Percentiles rank a stretch among this genome's conserved stretches.
Evolutionary conservation across 2,888 invertebrate genomes (phyloP).

Genomic region (Sipha maydis): DNA sequence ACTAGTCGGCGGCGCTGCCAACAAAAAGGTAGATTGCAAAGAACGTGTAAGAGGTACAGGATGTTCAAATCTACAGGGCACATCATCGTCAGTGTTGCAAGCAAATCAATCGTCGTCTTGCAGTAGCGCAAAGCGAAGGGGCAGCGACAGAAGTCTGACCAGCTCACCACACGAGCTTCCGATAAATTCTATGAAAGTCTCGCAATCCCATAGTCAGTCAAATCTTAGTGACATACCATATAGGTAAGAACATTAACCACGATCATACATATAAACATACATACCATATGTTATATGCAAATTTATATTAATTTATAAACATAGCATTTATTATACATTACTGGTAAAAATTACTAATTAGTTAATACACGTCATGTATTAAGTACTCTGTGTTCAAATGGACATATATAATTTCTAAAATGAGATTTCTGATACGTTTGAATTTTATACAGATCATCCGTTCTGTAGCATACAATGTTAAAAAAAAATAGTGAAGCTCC

Average conservation of each 20-base stretch:
- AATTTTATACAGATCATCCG: not conserved
- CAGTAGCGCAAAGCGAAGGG: slow-evolving; percentile 72
- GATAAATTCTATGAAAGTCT: slow-evolving; percentile 79
- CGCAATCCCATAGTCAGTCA: slow-evolving; percentile 90
- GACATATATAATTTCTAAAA: not conserved
- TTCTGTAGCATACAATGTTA: too few relatives aligned
- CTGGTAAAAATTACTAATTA: not conserved
- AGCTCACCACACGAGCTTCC: slow-evolving; percentile 87
- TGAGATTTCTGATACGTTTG: not conserved
- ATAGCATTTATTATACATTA: not conserved
- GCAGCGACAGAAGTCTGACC: slow-evolving; percentile 85
- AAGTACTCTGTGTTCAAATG: too few relatives aligned
- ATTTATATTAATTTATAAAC: not conserved
- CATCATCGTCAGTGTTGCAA: slow-evolving; percentile 62
- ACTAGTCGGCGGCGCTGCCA: slow-evolving; percentile 77
- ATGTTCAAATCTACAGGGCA: slow-evolving; percentile 56
- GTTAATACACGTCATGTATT: too few relatives aligned
- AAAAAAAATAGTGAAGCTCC: not conserved
- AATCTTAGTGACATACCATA: slow-evolving; percentile 87
- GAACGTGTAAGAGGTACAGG: slow-evolving; percentile 60
- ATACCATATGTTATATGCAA: not conserved
- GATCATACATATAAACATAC: slow-evolving; percentile 59
- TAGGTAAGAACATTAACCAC: slow-evolving; percentile 72
- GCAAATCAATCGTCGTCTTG: slow-evolving; percentile 62
- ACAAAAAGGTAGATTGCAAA: slow-evolving; percentile 74